Percentiles rank a stretch among this genome's conserved stretches.
Evolutionary conservation across 2,113 vertebrate species (phyloP).

Genomic region (Pteruthius melanotis): DNA sequence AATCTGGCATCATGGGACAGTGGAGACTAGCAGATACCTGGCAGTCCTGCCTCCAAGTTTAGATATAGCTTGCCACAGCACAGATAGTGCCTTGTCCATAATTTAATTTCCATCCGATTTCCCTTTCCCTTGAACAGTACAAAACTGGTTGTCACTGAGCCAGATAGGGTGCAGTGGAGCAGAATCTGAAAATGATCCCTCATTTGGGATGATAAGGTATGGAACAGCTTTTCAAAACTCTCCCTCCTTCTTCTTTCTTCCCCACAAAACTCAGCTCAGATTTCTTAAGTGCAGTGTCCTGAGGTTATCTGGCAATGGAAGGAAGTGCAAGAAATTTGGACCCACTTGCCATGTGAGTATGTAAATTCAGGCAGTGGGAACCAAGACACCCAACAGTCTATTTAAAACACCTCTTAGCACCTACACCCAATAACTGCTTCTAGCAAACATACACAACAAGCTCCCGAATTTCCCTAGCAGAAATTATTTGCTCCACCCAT

Average conservation of each 20-base stretch:
- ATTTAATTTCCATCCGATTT: constrained; percentile 25
- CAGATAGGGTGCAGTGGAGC: background rate
- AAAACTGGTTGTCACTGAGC: background rate
- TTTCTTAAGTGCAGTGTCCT: background rate
- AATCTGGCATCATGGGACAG: background rate
- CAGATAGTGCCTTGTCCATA: background rate
- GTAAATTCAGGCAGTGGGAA: constrained; percentile 35
- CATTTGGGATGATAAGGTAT: background rate
- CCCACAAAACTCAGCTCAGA: background rate
- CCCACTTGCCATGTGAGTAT: background rate
- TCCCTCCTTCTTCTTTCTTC: background rate
- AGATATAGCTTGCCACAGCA: background rate
- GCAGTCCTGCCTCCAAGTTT: background rate
- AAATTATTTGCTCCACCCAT: constrained; percentile 53
- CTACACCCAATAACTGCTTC: constrained; percentile 14
- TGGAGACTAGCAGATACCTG: background rate
- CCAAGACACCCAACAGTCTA: background rate
- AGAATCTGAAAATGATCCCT: background rate
- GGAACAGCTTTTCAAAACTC: background rate
- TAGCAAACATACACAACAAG: constrained; percentile 32
- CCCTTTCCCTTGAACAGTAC: background rate
- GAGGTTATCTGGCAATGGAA: background rate
- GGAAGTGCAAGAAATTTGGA: background rate
- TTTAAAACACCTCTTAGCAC: constrained; percentile 26
- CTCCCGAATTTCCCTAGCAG: constrained; percentile 43